Base-by-base conservation (phyloP, 2,797 vertebrate genomes). In the Sebastes diaconus region DNA sequence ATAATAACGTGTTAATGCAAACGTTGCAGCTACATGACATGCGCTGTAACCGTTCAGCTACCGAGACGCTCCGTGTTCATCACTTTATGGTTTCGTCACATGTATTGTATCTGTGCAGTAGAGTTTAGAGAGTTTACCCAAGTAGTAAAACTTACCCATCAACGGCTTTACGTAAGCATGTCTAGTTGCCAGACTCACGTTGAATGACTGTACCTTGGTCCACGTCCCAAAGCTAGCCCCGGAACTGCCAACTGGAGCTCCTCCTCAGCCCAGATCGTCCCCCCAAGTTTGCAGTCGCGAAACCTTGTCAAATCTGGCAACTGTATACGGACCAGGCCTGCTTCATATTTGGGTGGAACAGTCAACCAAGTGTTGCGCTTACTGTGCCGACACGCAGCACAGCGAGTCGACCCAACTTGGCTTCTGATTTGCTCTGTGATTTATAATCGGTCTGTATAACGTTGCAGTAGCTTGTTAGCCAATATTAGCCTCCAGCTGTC, bases 361-460 rank as follows among this genome's bases (percentile, higher is more conserved):
- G 50, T 75, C 16, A 22, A 50, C 16, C 42, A 13, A 39, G 46
- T 74, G 34, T 65, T 25, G 64, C 18, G 25, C 73, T 32, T 24
- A 42, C 20, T 69, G 46, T 11, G 25, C 46, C 7, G 57, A 54
- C 32, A 11, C 63, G 68, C 57, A 22, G 52, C 46, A 5, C n/a
- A 25, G 61, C 42, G 42, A 18, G 39, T 64, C 68, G 24, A 29
- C 52, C 55, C 14, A 18, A 12, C 30, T 57, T 64, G 55, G 68
- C 64, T 69, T 52, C 57, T 72, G 59, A 69, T 61, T 69, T 50
- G 59, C 46, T 30, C 30, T 36, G 34, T 72, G 65, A 67, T 64
- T 55, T 52, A 80, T 83, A 25, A 64, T 75, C 25, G 70, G 46
- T 73, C 61, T 13, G 73, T 36, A 22, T 73, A 77, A 67, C 22